phyloP scores from a whole-genome alignment of 2,113 vertebrate species.

The Pan paniscus region DNA sequence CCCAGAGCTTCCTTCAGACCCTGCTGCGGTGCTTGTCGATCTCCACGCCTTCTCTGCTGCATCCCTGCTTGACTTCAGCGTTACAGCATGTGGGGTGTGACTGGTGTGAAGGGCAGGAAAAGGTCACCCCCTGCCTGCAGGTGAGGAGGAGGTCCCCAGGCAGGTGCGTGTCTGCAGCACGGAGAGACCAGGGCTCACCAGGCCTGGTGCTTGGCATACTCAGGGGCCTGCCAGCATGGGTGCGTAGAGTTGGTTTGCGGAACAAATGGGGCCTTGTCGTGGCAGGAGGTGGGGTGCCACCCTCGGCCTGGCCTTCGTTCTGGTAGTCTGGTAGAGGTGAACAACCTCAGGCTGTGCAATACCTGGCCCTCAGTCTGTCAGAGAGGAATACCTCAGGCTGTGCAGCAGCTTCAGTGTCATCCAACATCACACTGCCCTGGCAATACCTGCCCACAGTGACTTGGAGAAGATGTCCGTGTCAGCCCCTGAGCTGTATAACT shows the following conservation, averaged over 20 bases:
- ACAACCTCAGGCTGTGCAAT: background rate
- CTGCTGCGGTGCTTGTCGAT: rapidly evolving
- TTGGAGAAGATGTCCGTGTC: background rate
- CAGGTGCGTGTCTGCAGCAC: background rate
- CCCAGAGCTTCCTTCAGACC: background rate
- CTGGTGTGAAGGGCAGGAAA: rapidly evolving
- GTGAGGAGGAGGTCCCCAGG: background rate
- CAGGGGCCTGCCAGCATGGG: too few species aligned
- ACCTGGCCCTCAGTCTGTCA: too few species aligned
- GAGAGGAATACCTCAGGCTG: too few species aligned
- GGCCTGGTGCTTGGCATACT: background rate
- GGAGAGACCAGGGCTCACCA: background rate
- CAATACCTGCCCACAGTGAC: background rate
- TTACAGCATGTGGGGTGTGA: background rate
- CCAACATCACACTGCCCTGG: background rate
- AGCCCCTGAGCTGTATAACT: too few species aligned
- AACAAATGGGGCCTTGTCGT: background rate
- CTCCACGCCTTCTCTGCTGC: background rate
- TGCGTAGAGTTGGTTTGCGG: rapidly evolving
- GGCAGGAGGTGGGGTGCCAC: rapidly evolving
- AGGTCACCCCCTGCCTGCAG: background rate
- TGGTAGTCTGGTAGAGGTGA: rapidly evolving
- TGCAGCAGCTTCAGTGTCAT: too few species aligned
- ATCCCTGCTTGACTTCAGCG: background rate
- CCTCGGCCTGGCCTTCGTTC: rapidly evolving